Evolutionary conservation across 2,113 vertebrate genomes (phyloP), one percentile per base, ranked within the genome.

Genomic region (Puntigrus tetrazona): DNA sequence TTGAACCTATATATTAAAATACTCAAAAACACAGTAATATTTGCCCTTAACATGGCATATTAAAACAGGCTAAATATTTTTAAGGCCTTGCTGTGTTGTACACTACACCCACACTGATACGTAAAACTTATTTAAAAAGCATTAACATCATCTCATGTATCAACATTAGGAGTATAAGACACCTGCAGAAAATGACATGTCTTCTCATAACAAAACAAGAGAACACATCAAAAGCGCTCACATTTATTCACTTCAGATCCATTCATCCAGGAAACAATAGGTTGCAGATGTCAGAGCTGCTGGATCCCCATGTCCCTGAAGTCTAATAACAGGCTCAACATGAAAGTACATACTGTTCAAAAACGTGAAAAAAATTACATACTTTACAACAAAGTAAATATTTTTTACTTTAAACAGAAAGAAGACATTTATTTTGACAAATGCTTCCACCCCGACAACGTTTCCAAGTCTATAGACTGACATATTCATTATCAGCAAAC

Each of bases 401-500:
- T 5, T 41, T 11, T 72, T 72, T 72, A 43, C 18, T 31, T 18
- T 69, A 74, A 75, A 75, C 4, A 1, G 11, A 36, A 13, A 43
- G 11, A 72, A 22, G 61, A 5, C 52, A 38, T 43, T 83, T n/a
- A 74, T 45, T 34, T 31, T 22, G 34, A 29, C 8, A 31, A 34
- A 18, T 6, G n/a, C 13, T 43, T 72, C 9, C 47, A 52, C 29
- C 59, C 75, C 87, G 84, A 86, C 88, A 86, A 81, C 79, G n/a
- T 43, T 72, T 80, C 72, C 74, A 84, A 86, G 82, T 87, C 89
- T 88, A 87, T 25, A 81, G 88, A 87, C 63, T 59, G 76, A 80
- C 87, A 81, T 89, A 63, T 87, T 78, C 79, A 85, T 89, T 90
- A 92, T 86, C 79, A 83, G 87, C 81, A 90, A 92, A 90, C 90